Evolutionary conservation across 2,113 vertebrate genomes (phyloP).

Genomic region (Platysteira castanea): DNA sequence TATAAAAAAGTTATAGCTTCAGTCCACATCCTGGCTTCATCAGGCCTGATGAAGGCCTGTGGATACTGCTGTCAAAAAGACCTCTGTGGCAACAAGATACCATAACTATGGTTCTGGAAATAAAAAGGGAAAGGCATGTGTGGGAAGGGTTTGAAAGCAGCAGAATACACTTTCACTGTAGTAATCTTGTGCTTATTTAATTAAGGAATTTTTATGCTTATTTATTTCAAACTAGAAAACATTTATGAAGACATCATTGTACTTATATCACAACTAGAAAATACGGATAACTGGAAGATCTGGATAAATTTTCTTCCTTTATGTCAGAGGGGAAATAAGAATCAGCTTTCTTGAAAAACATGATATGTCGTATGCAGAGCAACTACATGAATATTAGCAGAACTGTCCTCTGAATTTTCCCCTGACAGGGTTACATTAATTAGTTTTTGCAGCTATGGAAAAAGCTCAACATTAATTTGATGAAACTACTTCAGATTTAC

Average conservation of each 20-base stretch:
- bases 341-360: background rate
- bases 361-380: background rate
- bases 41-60: background rate
- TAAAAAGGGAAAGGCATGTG: background rate
- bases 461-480: background rate
- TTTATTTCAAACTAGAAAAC: background rate
- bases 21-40: background rate
- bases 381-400: background rate
- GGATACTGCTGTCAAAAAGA: background rate
- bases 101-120: background rate
- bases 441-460: background rate
- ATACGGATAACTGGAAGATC: background rate
- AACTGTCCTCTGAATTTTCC: background rate
- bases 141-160: rapidly evolving
- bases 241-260: background rate
- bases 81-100: background rate
- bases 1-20: too few relatives aligned
- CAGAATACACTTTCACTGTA: background rate
- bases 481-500: background rate
- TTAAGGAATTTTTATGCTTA: background rate
- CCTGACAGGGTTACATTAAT: background rate
- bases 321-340: background rate
- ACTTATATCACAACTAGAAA: background rate
- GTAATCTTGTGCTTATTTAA: background rate
- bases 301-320: background rate